Conservation (phyloP, 2,113 vertebrate species). For the Donacobius atricapilla region DNA sequence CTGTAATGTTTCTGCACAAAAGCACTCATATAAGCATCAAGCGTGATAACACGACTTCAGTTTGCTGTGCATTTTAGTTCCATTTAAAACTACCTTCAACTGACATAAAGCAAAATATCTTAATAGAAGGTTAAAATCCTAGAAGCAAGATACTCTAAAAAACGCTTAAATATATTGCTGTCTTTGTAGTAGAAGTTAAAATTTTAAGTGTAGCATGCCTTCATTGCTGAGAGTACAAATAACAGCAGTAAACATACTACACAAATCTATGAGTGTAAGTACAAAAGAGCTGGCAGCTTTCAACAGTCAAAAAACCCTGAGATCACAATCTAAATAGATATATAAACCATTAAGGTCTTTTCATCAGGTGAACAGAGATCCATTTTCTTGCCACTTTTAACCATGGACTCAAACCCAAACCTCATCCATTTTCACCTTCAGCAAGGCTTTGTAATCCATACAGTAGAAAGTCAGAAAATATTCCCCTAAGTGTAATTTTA, state of each 20-base stretch:
- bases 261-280: not conserved
- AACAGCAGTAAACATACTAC: not conserved
- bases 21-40: not conserved
- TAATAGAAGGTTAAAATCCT: not conserved
- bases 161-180: not conserved
- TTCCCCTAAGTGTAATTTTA: not conserved
- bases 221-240: not conserved
- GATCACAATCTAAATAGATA: not conserved
- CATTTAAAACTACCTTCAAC: not conserved
- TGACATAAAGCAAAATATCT: not conserved
- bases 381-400: not conserved
- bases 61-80: not conserved
- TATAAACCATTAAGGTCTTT: not conserved
- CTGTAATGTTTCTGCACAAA: not conserved
- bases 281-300: not conserved
- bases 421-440: not conserved
- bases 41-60: not conserved
- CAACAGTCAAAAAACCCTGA: not conserved
- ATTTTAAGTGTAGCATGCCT: not conserved
- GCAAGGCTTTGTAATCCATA: not conserved
- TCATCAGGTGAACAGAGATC: not conserved
- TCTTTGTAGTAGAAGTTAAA: not conserved
- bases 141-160: not conserved
- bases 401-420: accelerated
- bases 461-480: not conserved